Base-by-base conservation (phyloP, 2,113 vertebrate species). In the Climacteris rufus region DNA sequence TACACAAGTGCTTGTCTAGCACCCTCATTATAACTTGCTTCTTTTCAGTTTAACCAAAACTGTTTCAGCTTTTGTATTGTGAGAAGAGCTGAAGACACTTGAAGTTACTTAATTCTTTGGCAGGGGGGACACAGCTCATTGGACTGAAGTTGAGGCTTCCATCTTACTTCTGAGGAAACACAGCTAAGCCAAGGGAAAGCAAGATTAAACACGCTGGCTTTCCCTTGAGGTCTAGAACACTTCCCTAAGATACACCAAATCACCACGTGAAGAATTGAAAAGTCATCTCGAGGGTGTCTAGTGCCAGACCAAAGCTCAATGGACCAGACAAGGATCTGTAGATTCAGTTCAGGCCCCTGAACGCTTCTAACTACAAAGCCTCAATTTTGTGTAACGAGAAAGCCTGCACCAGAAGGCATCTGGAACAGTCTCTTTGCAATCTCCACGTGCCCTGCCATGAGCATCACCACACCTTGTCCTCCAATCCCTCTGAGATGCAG, bases 1-100 rank as follows among this genome's bases (percentile, higher is more conserved):
- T 87, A 87, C 64, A 84, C 63, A 88, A 94, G 80, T 69, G 35
- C 20, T 88, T 75, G 71, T 77, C 93, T 95, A 74, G 84, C 54
- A 85, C 39, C 74, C 70, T 87, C 71, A 94, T 35, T 87, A 52
- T 21, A 74, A 56, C 6, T 30, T 57, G 57, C 30, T 89, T 87
- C 52, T 89, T 85, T 53, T 65, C 89, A 76, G 28, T 89, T 92
- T 76, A 89, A 89, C 83, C 42, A 84, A 84, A 84, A 92, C 28
- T 28, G 31, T 54, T 81, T 78, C 80, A 96, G 80, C 39, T 93
- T 90, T 84, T 65, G 44, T 64, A 69, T n/a, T 87, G 65, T 82
- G 35, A 54, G 23, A 87, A 54, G 47, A 89, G 69, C 15, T 64
- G 33, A 88, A 92, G 64, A 50, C 50, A 72, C 45, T 90, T 78